Evolutionary conservation across 2,888 invertebrate genomes (phyloP).

Genomic region (Pyrrhosoma nymphula): DNA sequence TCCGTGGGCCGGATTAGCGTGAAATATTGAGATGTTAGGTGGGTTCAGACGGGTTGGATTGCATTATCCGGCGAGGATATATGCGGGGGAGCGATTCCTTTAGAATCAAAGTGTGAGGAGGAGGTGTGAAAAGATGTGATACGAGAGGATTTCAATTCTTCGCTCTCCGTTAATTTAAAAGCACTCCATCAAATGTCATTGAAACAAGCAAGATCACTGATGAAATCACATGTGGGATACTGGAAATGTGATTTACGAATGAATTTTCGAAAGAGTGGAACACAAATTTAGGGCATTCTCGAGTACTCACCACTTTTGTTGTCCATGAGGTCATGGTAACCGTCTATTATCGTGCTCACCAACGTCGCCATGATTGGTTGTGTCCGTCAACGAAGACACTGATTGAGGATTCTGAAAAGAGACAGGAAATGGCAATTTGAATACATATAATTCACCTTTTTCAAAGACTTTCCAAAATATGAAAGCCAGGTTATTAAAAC

Average conservation of each 20-base stretch:
- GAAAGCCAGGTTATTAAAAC: too few species aligned
- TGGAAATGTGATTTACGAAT: neutral
- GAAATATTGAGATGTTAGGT: neutral
- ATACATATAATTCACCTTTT: too few species aligned
- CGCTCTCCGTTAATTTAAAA: neutral
- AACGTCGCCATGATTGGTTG: constrained; percentile 81
- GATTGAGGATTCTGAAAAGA: constrained; percentile 50
- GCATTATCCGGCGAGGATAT: neutral
- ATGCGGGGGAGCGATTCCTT: neutral
- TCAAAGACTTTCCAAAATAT: too few species aligned
- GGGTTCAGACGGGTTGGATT: neutral
- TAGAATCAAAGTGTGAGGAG: neutral
- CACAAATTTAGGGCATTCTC: neutral
- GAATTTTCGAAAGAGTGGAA: neutral
- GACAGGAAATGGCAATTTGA: neutral
- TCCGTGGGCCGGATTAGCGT: neutral
- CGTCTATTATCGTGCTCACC: constrained; percentile 82
- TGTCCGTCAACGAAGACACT: neutral
- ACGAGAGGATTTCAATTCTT: neutral
- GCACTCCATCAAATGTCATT: neutral
- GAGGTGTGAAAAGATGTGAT: neutral
- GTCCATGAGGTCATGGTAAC: constrained; percentile 89
- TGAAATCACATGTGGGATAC: neutral
- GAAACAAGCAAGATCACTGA: too few species aligned
- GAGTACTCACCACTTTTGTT: constrained; percentile 87